These are phyloP conservation scores for Telmatochromis sp. DNA, from an alignment of 2,113 vertebrate genomes.

Conservation along the genomic window DNA sequence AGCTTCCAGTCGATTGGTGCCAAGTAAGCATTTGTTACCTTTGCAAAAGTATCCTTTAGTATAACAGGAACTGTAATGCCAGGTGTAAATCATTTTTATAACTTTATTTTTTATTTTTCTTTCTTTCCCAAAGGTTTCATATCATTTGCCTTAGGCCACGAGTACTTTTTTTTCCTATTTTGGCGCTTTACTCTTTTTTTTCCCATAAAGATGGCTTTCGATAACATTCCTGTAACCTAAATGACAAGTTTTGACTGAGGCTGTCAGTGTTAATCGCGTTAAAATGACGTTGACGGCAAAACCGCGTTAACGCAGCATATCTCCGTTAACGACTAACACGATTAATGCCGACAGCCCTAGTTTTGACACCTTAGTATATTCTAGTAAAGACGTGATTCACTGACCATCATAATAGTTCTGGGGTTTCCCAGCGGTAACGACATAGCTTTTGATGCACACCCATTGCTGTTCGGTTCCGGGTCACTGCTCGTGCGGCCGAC, in stretches of 20 bases:
- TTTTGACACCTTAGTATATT: background rate
- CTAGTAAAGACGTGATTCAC: rapidly evolving
- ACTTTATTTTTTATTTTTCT: background rate
- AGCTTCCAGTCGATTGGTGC: constrained; percentile 98
- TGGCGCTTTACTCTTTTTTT: rapidly evolving
- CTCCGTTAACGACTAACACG: rapidly evolving
- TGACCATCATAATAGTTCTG: background rate
- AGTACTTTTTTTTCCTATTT: background rate
- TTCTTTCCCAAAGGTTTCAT: background rate
- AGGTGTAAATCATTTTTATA: background rate
- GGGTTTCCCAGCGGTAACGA: rapidly evolving
- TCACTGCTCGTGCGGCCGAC: rapidly evolving
- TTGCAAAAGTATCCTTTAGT: background rate
- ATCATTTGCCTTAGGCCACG: background rate
- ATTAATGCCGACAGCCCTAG: background rate
- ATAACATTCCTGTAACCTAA: background rate
- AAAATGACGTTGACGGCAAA: background rate
- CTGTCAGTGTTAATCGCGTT: rapidly evolving
- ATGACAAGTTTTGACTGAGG: background rate
- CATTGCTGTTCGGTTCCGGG: background rate
- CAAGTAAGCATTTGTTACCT: constrained; percentile 69
- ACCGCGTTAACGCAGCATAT: background rate
- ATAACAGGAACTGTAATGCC: background rate
- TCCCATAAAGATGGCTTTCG: background rate
- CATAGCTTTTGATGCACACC: background rate